phyloP scores from a whole-genome alignment of 2,888 invertebrate genomes.

The Pandemis heparana region DNA sequence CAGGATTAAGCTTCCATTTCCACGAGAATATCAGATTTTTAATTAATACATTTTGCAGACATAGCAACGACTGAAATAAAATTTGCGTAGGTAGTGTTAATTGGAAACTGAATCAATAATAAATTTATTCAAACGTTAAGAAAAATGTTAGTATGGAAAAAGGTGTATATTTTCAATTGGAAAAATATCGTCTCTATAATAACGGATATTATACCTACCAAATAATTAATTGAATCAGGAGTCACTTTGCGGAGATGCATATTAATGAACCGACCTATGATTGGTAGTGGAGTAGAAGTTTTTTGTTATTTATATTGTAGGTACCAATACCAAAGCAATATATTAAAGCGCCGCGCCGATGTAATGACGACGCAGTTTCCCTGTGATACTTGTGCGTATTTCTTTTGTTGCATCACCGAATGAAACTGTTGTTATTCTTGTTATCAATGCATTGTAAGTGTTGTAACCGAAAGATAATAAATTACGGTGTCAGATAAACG shows the following conservation, averaged over 20 bases:
- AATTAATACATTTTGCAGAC: not conserved
- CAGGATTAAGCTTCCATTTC: conserved; percentile 15
- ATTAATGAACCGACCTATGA: too few species aligned
- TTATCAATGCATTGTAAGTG: conserved; percentile 17
- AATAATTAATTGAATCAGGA: too few species aligned
- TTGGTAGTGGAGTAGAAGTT: too few species aligned
- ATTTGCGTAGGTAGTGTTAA: not conserved
- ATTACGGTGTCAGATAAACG: not conserved
- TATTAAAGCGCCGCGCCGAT: too few species aligned
- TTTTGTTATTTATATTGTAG: too few species aligned
- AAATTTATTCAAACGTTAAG: not conserved
- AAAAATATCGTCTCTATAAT: not conserved
- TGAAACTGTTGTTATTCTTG: conserved; percentile 8
- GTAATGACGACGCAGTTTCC: conserved; percentile 9
- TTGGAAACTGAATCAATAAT: not conserved
- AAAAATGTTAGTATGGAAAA: not conserved
- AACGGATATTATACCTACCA: too few species aligned
- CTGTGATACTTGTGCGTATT: conserved; percentile 5
- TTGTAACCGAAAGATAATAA: conserved; percentile 1
- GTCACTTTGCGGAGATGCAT: too few species aligned
- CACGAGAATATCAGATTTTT: conserved; percentile 1
- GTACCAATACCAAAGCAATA: too few species aligned
- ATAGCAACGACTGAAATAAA: conserved; percentile 1
- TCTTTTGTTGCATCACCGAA: conserved; percentile 32
- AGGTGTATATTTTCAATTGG: not conserved